phyloP scores from a whole-genome alignment of 2,113 vertebrate species.

The Smithornis capensis region DNA sequence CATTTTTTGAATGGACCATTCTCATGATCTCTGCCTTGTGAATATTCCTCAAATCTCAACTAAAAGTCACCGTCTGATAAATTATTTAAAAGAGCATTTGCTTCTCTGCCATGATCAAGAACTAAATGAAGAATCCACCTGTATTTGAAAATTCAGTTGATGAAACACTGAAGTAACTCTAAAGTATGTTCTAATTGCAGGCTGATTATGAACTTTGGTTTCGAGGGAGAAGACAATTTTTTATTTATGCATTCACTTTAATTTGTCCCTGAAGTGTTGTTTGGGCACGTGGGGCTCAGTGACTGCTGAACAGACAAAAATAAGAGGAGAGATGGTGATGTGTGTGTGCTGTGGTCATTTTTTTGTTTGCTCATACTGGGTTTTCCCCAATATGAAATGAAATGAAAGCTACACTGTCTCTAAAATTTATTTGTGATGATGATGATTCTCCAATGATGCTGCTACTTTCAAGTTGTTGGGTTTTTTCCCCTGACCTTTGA shows the following conservation, averaged over 20 bases:
- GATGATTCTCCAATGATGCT: not conserved
- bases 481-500: not conserved
- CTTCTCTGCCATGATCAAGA: not conserved
- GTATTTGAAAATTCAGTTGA: not conserved
- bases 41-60: not conserved
- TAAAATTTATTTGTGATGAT: no score
- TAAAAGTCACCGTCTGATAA: not conserved
- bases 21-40: not conserved
- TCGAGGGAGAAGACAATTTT: not conserved
- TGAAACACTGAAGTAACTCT: not conserved
- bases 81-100: not conserved
- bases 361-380: not conserved
- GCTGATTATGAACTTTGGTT: not conserved
- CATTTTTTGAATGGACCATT: not conserved
- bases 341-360: accelerated
- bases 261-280: not conserved
- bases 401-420: no score
- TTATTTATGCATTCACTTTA: not conserved
- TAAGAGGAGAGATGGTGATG: not conserved
- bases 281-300: not conserved
- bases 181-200: not conserved
- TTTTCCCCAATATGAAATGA: no score
- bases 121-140: not conserved
- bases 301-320: not conserved
- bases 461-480: not conserved